Base-by-base conservation (phyloP, 2,888 invertebrate genomes). In the Acanthopleura granulata region DNA sequence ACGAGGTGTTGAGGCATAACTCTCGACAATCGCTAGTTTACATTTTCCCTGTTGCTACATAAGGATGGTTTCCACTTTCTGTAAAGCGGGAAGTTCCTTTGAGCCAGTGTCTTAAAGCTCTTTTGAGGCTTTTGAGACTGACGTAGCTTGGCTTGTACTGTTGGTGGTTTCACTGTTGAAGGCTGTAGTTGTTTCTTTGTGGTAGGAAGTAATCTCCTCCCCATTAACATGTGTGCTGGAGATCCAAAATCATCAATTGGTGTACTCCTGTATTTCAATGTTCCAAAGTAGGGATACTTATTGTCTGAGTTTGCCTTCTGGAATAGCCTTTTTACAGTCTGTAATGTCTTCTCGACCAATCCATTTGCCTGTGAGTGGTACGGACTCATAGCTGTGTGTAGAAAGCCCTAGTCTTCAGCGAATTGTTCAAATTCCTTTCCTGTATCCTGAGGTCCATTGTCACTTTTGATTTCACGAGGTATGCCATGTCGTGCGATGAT, bases 401-500 rank as follows among this genome's bases (percentile, higher is more conserved):
- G 15, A 51, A 76, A 76, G 18, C 62, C 51, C 27, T 51, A 78
- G 11, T 71, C 73, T 30, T 57, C 9, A 12, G 74, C 49, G 40
- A 78, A 78, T 22, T 61, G 50, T n/a, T 14, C 16, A 57, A 50
- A 74, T 40, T 72, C 74, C 15, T 57, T n/a, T n/a, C 62, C 50
- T 27, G 49, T 69, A 49, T 78, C 40, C 69, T 66, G 69, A 25
- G 74, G 69, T 49, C 57, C 74, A 30, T 73, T 30, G 57, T 57
- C 73, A 62, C 29, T 57, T 16, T 62, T 51, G n/a, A 80, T 30
- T 57, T 69, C 75, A 15, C 76, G 62, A n/a, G 75, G 75, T 9
- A 82, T 77, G 29, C 81, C 81, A 72, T 78, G 74, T 18, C 79
- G 27, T 14, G 80, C 74, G 72, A 82, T 80, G 50, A 71, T 62